These are phyloP conservation scores for Rhinophrynus dorsalis DNA, from an alignment of 2,797 vertebrate genomes.

Conservation along the genomic window DNA sequence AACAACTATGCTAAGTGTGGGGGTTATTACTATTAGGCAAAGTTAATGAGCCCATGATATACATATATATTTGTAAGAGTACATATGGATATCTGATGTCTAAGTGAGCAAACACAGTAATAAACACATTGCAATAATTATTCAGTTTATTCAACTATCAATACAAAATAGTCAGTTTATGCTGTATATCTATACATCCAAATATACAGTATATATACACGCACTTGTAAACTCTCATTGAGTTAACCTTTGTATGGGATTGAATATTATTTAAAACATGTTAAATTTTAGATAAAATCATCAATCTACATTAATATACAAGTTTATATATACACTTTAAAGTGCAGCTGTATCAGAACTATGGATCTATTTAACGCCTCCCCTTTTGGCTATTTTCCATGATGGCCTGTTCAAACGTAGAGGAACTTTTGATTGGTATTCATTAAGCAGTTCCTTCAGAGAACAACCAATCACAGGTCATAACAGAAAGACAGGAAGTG, in stretches of 20 bases:
- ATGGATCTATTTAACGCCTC: neutral
- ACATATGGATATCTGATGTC: too few species aligned
- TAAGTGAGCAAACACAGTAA: too few species aligned
- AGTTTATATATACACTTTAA: slow-evolving; percentile 19
- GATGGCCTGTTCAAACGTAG: too few species aligned
- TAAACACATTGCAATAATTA: too few species aligned
- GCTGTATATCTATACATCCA: slow-evolving; percentile 11
- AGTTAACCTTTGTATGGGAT: neutral
- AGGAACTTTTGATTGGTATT: too few species aligned
- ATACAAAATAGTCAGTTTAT: slow-evolving; percentile 20
- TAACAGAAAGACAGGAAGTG: too few species aligned
- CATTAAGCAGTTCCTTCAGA: neutral
- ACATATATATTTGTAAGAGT: too few species aligned
- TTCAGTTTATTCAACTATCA: slow-evolving; percentile 36
- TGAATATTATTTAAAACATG: neutral
- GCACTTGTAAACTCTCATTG: neutral
- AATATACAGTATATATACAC: slow-evolving; percentile 35
- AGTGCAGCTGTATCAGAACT: slow-evolving; percentile 17
- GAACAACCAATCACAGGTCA: neutral
- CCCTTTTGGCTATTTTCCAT: neutral
- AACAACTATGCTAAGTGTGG: too few species aligned
- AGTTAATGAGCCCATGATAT: too few species aligned
- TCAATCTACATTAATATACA: slow-evolving; percentile 1
- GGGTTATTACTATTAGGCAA: too few species aligned
- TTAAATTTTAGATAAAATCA: neutral